Evolutionary conservation across 2,797 vertebrate species (phyloP), one percentile per base, ranked within the genome.

Genomic region (Sciurus carolinensis): DNA sequence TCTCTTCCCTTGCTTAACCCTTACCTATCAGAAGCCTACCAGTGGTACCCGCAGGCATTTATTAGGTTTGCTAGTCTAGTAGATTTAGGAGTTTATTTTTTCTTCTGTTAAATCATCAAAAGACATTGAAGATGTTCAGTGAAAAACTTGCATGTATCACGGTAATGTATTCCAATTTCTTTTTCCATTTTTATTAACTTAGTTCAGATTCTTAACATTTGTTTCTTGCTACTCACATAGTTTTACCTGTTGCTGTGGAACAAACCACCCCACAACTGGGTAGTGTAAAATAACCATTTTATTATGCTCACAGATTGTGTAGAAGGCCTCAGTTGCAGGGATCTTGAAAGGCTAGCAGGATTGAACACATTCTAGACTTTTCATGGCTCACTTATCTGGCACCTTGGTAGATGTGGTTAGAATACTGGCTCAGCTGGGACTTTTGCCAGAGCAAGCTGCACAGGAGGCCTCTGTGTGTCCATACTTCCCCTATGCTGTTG

Each of bases 151-250:
- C 20, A 59, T 22, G 22, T 77, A 62, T 20, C 36, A 33, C 94
- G 76, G 95, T 90, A 92, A 93, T 76, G 87, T 95, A 91, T 93
- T 93, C 36, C 22, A 57, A 18, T 59, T 62, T 44, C 20, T 52
- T 33, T 77, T 14, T 59, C 7, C 73, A 26, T 92, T 84, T 93
- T 42, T 90, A 10, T 82, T 93, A 84, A 66, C 28, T 69, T 89
- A 57, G 28, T 80, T 91, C 52, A 80, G 33, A 44, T 87, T 90
- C 72, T 86, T 86, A 72, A 72, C 7, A 22, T 80, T 85, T 84
- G 69, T 76, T 85, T 85, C 18, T 36, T 90, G 52, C 24, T 84
- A 73, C 44, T 44, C 39, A 7, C 44, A 7, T 84, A 33, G n/a
- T 83, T 79, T 17, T 87, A 3, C 75, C 88, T 86, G 13, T 44